These are phyloP conservation scores for Buteo buteo DNA, from an alignment of 2,113 vertebrate genomes.

Conservation along the genomic window DNA sequence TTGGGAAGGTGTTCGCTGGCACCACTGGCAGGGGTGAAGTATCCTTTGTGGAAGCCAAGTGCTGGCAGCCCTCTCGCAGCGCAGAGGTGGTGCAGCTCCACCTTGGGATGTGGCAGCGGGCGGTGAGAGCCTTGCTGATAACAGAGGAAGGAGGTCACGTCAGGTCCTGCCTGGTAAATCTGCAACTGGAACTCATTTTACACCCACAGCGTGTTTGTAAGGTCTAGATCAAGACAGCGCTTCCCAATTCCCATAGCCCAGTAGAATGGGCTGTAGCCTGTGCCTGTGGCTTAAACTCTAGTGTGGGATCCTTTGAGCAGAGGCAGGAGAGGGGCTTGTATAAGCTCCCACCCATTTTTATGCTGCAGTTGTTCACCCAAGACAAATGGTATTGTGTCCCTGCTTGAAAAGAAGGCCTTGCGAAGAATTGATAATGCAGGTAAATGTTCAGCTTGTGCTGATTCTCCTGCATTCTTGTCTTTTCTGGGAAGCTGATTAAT, in stretches of 20 bases:
- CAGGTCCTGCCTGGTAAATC: not conserved
- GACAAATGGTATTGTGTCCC: not conserved
- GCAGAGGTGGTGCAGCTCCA: not conserved
- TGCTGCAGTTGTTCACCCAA: not conserved
- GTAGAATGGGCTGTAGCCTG: not conserved
- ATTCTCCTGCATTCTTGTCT: not conserved
- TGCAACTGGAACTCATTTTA: not conserved
- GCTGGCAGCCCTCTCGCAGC: not conserved
- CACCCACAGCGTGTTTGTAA: not conserved
- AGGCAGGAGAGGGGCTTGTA: not conserved
- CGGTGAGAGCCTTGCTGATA: not conserved
- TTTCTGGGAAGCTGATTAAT: not conserved
- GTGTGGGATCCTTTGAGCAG: not conserved
- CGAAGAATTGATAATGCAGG: not conserved
- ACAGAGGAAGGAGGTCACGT: not conserved
- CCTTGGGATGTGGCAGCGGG: not conserved
- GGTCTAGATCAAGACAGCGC: not conserved
- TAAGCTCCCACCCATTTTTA: not conserved
- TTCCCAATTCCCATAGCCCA: not conserved
- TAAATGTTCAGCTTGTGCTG: not conserved
- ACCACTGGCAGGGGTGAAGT: accelerated
- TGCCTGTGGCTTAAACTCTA: not conserved
- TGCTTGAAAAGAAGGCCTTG: not conserved
- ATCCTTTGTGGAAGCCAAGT: not conserved
- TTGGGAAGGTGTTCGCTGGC: not conserved